A percentile compares a stretch with the other conserved stretches of the same genome.
phyloP scores from a whole-genome alignment of 2,888 invertebrate genomes.

The Calliopum simillimum region DNA sequence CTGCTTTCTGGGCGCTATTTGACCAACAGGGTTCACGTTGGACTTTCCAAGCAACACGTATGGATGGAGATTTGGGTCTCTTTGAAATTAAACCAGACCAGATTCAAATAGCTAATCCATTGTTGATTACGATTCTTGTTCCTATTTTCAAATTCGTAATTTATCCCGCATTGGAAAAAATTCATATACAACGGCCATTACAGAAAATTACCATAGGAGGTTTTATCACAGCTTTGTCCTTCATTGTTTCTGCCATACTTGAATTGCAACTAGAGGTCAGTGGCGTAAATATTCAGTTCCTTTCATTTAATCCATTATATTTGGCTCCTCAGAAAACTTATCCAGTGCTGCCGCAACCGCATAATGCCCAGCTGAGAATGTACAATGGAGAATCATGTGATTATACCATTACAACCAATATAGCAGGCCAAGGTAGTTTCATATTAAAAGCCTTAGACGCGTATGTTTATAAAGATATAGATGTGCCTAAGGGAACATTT shows the following conservation, averaged over 20 bases:
- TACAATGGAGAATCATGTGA: conserved; percentile 75
- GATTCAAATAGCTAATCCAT: conserved; percentile 92
- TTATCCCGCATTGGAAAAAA: conserved; percentile 82
- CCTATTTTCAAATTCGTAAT: conserved; percentile 84
- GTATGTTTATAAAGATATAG: conserved; percentile 54
- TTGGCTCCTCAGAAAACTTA: conserved; percentile 73
- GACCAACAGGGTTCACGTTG: conserved; percentile 95
- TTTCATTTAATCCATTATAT: conserved; percentile 10
- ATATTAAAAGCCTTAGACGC: conserved; percentile 45
- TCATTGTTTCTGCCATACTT: conserved; percentile 87
- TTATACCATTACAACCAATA: conserved; percentile 53
- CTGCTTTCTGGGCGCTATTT: conserved; percentile 93
- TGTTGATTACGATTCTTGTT: conserved; percentile 86
- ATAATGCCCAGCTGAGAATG: conserved; percentile 75
- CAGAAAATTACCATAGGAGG: conserved; percentile 92
- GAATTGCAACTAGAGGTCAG: conserved; percentile 80
- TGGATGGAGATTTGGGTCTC: conserved; percentile 83
- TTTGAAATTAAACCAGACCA: conserved; percentile 91
- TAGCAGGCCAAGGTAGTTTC: conserved; percentile 44
- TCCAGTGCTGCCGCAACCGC: conserved; percentile 72
- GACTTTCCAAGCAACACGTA: conserved; percentile 91
- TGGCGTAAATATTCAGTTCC: neutral
- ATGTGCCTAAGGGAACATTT: conserved; percentile 37
- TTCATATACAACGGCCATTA: conserved; percentile 78
- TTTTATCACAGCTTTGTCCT: conserved; percentile 84